Evolutionary conservation across 2,113 vertebrate species (phyloP).

Genomic region (Aramus guarauna): DNA sequence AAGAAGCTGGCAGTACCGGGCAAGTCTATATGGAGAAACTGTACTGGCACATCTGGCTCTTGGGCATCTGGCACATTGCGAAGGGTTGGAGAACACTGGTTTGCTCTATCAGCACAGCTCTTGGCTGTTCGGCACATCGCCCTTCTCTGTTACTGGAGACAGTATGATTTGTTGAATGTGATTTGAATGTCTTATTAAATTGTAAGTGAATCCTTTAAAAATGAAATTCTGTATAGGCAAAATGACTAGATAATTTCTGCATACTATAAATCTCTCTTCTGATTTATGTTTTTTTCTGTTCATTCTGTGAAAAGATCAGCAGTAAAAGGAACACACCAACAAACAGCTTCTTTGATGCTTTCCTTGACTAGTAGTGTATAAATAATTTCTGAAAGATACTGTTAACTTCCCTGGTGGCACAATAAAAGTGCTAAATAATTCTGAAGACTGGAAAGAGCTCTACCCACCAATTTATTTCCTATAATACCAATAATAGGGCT

Average conservation of each 20-base stretch:
- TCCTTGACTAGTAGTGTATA: conserved; percentile 52
- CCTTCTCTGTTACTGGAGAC: not conserved
- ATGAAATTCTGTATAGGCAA: not conserved
- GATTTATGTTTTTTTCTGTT: conserved; percentile 57
- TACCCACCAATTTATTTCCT: conserved; percentile 52
- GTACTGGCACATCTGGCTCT: not conserved
- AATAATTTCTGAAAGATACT: conserved; percentile 60
- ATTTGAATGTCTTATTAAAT: conserved; percentile 32
- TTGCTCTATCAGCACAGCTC: not conserved
- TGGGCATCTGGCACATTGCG: not conserved
- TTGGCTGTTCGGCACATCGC: not conserved
- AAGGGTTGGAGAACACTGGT: not conserved
- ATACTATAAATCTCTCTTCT: conserved; percentile 30
- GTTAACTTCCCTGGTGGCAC: conserved; percentile 52
- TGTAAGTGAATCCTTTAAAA: not conserved
- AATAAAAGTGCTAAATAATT: conserved; percentile 72
- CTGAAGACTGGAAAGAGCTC: conserved; percentile 28
- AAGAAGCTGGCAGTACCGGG: not conserved
- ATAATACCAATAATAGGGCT: conserved; percentile 37
- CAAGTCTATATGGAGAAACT: not conserved
- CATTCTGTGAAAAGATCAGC: conserved; percentile 39
- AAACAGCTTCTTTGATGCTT: conserved; percentile 42
- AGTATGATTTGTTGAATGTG: not conserved
- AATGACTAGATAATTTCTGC: conserved; percentile 41
- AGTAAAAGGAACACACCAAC: conserved; percentile 38